phyloP scores from a whole-genome alignment of 1,140 invertebrate species.

The Copidosoma floridanum region DNA sequence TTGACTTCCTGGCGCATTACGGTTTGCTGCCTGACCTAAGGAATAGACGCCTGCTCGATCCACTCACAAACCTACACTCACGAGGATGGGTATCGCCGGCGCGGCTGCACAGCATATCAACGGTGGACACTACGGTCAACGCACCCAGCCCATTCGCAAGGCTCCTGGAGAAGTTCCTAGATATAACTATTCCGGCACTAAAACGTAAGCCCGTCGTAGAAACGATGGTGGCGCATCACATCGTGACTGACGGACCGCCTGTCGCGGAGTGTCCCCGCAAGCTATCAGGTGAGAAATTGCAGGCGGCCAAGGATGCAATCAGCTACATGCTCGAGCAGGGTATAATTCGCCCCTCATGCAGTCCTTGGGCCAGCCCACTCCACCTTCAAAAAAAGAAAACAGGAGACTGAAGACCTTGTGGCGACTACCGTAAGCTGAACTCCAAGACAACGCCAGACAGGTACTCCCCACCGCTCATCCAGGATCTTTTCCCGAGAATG shows the following conservation, averaged over 20 bases:
- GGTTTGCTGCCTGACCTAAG: too few species aligned
- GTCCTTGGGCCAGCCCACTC: not conserved
- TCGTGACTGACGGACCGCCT: too few species aligned
- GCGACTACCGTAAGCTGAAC: not conserved
- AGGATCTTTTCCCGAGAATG: too few species aligned
- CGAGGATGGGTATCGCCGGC: not conserved
- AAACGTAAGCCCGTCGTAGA: not conserved
- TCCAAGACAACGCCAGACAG: not conserved
- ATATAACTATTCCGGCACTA: not conserved
- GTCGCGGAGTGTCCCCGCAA: not conserved
- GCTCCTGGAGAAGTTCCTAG: not conserved
- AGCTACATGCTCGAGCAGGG: not conserved
- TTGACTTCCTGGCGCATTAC: slow-evolving; percentile 48
- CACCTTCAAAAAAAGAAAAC: not conserved
- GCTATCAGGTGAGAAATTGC: not conserved
- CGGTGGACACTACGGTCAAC: not conserved
- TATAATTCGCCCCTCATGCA: not conserved
- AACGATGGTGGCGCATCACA: too few species aligned
- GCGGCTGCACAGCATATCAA: not conserved
- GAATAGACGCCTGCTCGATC: slow-evolving; percentile 33
- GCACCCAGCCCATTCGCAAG: not conserved
- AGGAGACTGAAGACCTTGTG: not conserved
- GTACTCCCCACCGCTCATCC: too few species aligned
- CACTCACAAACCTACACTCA: too few species aligned
- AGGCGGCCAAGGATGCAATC: too few species aligned